A percentile compares a stretch with the other conserved stretches of the same genome.
phyloP scores from a whole-genome alignment of 2,797 vertebrate genomes.

The Anableps anableps region DNA sequence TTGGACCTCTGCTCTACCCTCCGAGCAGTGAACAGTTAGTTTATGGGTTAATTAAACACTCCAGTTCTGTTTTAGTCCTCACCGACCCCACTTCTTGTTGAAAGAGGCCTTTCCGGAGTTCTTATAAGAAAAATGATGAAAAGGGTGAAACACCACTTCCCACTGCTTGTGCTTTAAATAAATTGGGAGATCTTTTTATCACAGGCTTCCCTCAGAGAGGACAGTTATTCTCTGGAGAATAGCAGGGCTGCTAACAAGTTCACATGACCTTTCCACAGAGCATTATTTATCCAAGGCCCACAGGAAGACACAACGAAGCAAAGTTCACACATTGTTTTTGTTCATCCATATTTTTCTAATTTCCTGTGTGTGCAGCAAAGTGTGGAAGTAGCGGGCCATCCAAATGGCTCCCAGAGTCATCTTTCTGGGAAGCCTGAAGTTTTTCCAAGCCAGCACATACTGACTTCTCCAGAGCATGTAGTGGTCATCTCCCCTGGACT shows the following conservation, averaged over 20 bases:
- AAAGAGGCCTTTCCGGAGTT: constrained; percentile 74
- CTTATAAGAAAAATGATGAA: constrained; percentile 72
- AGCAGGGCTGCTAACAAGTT: constrained; percentile 57
- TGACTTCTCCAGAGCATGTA: constrained; percentile 72
- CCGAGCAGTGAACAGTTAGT: constrained; percentile 63
- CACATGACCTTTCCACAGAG: constrained; percentile 65
- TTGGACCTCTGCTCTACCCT: constrained; percentile 52
- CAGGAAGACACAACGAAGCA: constrained; percentile 42
- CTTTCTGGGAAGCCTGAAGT: constrained; percentile 59
- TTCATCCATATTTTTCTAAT: constrained; percentile 57
- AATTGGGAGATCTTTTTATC: constrained; percentile 72
- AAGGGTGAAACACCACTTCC: constrained; percentile 72
- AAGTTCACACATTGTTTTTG: constrained; percentile 54
- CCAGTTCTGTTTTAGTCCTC: constrained; percentile 71
- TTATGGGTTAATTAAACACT: constrained; percentile 79
- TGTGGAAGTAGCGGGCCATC: constrained; percentile 62
- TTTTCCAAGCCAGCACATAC: constrained; percentile 56
- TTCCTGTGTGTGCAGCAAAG: constrained; percentile 63
- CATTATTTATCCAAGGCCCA: constrained; percentile 51
- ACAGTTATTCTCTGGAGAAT: constrained; percentile 62
- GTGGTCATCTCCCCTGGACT: constrained; percentile 78
- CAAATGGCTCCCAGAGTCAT: constrained; percentile 70
- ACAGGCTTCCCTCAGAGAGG: constrained; percentile 45
- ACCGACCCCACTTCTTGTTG: constrained; percentile 58
- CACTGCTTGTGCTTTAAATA: constrained; percentile 75